A percentile compares a stretch with the other conserved stretches of the same genome.
phyloP scores from a whole-genome alignment of 2,113 vertebrate genomes.

The Malurus melanocephalus region DNA sequence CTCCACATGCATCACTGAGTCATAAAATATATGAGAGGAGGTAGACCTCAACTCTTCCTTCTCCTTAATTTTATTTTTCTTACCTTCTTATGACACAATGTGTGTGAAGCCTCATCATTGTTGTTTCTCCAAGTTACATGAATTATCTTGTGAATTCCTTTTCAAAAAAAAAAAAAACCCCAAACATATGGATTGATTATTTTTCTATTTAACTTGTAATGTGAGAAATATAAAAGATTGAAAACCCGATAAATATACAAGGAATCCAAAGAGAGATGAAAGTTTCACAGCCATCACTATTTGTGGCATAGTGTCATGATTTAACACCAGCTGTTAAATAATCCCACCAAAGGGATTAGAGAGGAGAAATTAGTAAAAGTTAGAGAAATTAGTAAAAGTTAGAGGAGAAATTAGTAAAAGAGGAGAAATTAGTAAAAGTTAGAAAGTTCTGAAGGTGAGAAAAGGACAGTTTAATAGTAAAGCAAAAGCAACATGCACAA shows the following conservation, averaged over 20 bases:
- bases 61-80: background rate
- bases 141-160: background rate
- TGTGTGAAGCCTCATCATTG: background rate
- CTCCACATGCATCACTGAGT: background rate
- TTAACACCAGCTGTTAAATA: background rate
- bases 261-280: background rate
- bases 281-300: background rate
- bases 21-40: background rate
- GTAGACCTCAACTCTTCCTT: background rate
- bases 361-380: background rate
- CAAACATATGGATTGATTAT: background rate
- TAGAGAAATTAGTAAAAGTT: no score
- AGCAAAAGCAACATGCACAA: background rate
- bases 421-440: background rate
- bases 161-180: background rate
- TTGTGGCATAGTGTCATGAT: background rate
- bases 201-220: background rate
- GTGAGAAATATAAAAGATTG: background rate
- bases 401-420: background rate
- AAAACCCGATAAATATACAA: background rate
- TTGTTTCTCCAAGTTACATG: background rate
- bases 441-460: background rate
- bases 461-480: background rate
- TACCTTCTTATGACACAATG: background rate
- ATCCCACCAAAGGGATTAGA: background rate